Conservation (phyloP, 2,888 invertebrate species). For the Exocentrus adspersus region DNA sequence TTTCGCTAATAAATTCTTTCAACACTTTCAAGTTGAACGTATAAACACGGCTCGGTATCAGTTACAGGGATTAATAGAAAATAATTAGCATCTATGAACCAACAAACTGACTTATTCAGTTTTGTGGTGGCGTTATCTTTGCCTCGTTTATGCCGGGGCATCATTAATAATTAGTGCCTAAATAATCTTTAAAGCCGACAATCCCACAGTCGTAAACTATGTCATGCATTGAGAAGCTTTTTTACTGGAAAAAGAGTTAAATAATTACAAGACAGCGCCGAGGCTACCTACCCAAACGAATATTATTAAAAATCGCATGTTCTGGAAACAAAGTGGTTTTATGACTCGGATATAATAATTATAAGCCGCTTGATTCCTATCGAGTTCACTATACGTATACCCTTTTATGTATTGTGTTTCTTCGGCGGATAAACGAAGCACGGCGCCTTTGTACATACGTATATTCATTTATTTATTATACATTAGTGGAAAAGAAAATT, state of each 20-base stretch:
- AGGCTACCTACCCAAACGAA: not conserved
- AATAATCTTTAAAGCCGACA: not conserved
- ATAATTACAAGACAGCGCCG: slow-evolving; percentile 16
- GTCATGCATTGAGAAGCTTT: slow-evolving; percentile 18
- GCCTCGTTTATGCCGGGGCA: too few relatives aligned
- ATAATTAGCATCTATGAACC: too few relatives aligned
- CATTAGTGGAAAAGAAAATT: not conserved
- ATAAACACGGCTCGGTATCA: too few relatives aligned
- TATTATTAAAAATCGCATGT: slow-evolving; percentile 26
- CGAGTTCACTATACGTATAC: too few relatives aligned
- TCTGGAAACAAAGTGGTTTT: slow-evolving; percentile 24
- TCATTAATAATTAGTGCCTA: not conserved
- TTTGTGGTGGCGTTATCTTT: too few relatives aligned
- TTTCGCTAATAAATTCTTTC: too few relatives aligned
- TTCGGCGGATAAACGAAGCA: slow-evolving; percentile 1
- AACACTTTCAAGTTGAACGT: too few relatives aligned
- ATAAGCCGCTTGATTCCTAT: slow-evolving; percentile 15
- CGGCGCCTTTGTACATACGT: not conserved
- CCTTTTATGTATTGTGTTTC: slow-evolving; percentile 4
- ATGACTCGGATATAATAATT: slow-evolving; percentile 28
- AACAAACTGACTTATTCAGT: too few relatives aligned
- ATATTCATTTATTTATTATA: not conserved
- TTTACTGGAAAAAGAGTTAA: slow-evolving; percentile 12
- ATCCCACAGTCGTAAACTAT: slow-evolving; percentile 16
- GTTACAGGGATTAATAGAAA: too few relatives aligned